Evolutionary conservation across 2,888 invertebrate genomes (phyloP).

Genomic region (Drosophila pseudotalamancana): DNA sequence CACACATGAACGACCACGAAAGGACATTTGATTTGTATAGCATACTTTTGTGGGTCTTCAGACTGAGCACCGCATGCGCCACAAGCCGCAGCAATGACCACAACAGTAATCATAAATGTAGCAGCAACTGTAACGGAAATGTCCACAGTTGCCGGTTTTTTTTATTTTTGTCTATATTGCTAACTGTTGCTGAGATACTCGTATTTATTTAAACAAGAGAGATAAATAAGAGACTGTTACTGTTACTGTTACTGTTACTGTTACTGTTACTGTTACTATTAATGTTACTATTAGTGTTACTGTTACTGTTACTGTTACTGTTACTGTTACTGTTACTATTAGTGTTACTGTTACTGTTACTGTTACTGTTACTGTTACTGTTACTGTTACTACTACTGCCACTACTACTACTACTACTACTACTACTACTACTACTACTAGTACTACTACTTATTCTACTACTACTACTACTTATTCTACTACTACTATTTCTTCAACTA

Average conservation of each 20-base stretch:
- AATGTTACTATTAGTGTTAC: neutral
- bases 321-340: neutral
- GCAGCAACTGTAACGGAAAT: neutral
- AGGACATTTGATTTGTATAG: constrained; percentile 35
- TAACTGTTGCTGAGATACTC: neutral
- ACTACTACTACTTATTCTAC: neutral
- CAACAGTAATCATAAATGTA: neutral
- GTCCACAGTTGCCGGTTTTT: neutral
- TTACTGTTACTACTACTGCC: too few species aligned
- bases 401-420: too few species aligned
- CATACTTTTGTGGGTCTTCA: constrained; percentile 38
- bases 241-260: neutral
- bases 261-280: neutral
- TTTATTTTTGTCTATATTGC: neutral
- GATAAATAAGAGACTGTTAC: neutral
- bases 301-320: neutral
- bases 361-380: neutral
- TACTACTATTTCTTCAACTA: neutral
- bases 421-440: neutral
- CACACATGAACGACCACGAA: constrained; percentile 17
- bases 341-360: neutral
- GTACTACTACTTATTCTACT: neutral
- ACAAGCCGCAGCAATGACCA: neutral
- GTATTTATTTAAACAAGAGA: too few species aligned
- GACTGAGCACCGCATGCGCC: constrained; percentile 16